Evolutionary conservation across 2,888 invertebrate species (phyloP), one percentile per base, ranked within the genome.

Genomic region (Drosophila leonis): DNA sequence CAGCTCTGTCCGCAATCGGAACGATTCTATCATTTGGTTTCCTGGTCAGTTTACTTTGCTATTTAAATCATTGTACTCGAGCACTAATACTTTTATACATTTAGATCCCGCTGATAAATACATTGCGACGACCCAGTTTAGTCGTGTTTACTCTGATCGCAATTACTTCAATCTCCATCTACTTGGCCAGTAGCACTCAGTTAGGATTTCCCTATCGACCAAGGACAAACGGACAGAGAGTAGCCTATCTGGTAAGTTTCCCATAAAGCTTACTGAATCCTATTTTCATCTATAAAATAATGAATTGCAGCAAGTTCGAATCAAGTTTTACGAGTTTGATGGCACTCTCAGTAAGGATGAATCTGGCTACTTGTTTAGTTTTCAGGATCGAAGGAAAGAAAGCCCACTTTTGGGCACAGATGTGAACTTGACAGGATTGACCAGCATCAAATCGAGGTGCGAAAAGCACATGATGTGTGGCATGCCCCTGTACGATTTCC

Each of bases 171-270:
- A 4, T 74, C 6, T 42, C 61, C 27, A 27, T 72, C 10, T 74
- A 69, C 20, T 49, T 75, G 8, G 83, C 84, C 3, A 68, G 83
- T 12, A 90, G 93, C 24, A 94, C 95, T 1, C 93, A 94, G 1
- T 72, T 95, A 13, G 95, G 95, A 18, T 94, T 95, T 76, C 95
- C 95, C 0, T 95, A 94, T 80, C 92, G 93, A n/a, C 93, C 92
- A 39, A 92, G 93, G 60, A 91, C 92, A 1, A 90, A 91, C 39
- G 93, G 94, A 0, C 93, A 94, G 78, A 91, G 79, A 29, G 69
- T 78, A 4, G 24, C 94, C 44, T 91, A 94, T 33, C 85, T 94
- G 86, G 95, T 95, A 20, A 56, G 66, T 24, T 2, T 15, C 0
- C 1, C 9, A 1, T 7, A 12, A 0, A 12, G 0, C 8, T 0